phyloP scores from a whole-genome alignment of 2,888 invertebrate species.

The Autographa pulchrina region DNA sequence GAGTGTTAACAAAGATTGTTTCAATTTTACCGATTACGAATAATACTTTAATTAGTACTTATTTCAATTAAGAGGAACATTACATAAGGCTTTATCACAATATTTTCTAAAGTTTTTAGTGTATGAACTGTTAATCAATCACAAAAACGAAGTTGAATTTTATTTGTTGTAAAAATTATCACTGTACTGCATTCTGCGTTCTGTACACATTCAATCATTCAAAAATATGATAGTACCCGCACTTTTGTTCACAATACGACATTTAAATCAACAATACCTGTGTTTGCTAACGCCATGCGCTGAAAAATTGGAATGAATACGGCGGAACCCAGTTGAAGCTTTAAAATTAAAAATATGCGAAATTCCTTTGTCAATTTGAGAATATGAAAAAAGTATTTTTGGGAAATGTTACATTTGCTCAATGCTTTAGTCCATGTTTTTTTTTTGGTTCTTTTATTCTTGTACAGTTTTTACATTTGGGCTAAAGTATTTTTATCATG shows the following conservation, averaged over 20 bases:
- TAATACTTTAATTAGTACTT: too few species aligned
- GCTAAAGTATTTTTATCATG: too few species aligned
- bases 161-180: neutral
- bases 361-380: conserved; percentile 1
- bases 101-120: too few species aligned
- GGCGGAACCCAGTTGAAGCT: neutral
- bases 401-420: neutral
- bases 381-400: neutral
- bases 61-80: too few species aligned
- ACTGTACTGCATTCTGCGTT: neutral
- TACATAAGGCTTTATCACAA: too few species aligned
- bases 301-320: neutral
- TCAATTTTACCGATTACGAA: too few species aligned
- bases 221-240: neutral
- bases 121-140: too few species aligned
- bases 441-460: neutral
- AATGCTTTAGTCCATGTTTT: too few species aligned
- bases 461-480: neutral
- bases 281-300: conserved; percentile 1
- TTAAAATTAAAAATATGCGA: neutral
- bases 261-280: conserved; percentile 6
- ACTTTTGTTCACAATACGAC: neutral
- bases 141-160: neutral
- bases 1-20: too few species aligned
- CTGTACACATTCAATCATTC: neutral